Evolutionary conservation across 2,888 invertebrate species (phyloP).

Genomic region (Limnephilus auricula): DNA sequence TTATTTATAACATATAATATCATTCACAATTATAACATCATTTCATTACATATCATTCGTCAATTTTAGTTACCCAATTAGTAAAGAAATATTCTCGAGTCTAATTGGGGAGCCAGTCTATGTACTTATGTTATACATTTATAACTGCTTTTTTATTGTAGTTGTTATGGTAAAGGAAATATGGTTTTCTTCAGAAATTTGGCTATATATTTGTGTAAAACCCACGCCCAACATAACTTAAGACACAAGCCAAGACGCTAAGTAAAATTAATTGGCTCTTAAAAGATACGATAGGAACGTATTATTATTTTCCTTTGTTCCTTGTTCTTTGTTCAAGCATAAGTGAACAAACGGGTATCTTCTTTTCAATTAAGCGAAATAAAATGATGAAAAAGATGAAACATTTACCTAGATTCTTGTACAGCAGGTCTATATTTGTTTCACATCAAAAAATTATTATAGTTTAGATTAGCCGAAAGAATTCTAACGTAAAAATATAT

Average conservation of each 20-base stretch:
- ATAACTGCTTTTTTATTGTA: too few species aligned
- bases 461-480: neutral
- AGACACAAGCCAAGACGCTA: neutral
- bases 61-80: too few species aligned
- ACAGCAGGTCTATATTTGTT: neutral
- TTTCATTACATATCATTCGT: too few species aligned
- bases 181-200: neutral
- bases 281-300: neutral
- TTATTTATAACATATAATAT: too few species aligned
- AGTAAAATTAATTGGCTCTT: conserved; percentile 2
- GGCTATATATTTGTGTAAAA: neutral
- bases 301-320: neutral
- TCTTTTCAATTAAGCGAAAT: neutral
- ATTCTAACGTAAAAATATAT: too few species aligned
- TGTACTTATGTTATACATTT: too few species aligned
- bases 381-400: neutral
- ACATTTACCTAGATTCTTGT: neutral
- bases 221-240: neutral
- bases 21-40: too few species aligned
- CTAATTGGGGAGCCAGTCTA: too few species aligned
- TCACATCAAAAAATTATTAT: neutral
- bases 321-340: neutral
- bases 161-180: neutral
- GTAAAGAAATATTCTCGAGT: too few species aligned
- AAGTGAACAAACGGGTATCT: neutral